Evolutionary conservation across 2,797 vertebrate genomes (phyloP), one percentile per base, ranked within the genome.

Genomic region (Brotula barbata): DNA sequence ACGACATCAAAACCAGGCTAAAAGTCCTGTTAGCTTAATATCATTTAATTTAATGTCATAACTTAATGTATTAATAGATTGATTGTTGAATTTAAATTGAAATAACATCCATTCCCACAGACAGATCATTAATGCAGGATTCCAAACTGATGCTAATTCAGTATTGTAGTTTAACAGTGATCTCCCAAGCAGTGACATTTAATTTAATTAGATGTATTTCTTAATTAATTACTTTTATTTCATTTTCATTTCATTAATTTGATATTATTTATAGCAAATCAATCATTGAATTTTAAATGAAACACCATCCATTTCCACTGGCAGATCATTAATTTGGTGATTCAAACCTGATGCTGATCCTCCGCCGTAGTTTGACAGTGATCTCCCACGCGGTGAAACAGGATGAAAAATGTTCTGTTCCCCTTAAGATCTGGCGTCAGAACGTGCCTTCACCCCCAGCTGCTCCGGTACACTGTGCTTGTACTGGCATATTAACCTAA

Each of bases 401-500:
- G 21, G 73, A 39, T 34, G 50, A 64, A 51, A 34, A 68, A 39
- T 9, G 43, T 23, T 66, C 43, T 45, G 58, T 41, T 58, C 63
- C 21, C 37, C 50, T 41, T 51, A 63, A 58, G 47, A 58, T 58
- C 64, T 61, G 64, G 54, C 64, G 79, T 58, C 72, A 36, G 65
- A 67, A 70, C 58, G 58, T 62, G 52, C 61, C 42, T 57, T 64
- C 41, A 60, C 68, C 51, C 21, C 14, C 45, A 34, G 56, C 49
- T 41, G 54, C 66, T 68, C 58, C 58, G 48, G 57, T 68, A 57
- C 4, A 36, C 75, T 66, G 47, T 16, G 41, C 56, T 57, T 54
- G 48, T 41, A 71, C 70, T 42, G 48, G 19, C 59, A 59, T 77
- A 79, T 82, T 75, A 81, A 73, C 49, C 64, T 78, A 84, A 84